phyloP scores from a whole-genome alignment of 2,113 vertebrate species.

The Hippocampus comes region DNA sequence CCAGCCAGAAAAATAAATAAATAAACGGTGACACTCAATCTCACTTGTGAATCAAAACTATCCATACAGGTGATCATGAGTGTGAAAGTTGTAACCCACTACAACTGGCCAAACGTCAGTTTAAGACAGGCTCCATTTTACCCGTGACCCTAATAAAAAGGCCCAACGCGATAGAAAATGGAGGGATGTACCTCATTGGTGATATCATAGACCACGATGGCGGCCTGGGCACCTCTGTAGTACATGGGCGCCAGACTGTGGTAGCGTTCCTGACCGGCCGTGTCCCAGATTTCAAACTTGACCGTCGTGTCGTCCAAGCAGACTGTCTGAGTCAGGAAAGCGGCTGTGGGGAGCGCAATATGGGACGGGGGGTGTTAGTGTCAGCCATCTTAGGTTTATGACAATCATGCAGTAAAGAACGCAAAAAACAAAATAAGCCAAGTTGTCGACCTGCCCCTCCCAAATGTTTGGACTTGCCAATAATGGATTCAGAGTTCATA shows the following conservation, averaged over 20 bases:
- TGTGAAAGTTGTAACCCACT: too few species aligned
- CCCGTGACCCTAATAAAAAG: neutral
- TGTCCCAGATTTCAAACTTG: conserved; percentile 99
- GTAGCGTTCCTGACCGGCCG: conserved; percentile 97
- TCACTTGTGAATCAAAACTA: too few species aligned
- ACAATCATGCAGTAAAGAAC: too few species aligned
- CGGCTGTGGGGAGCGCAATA: conserved; percentile 75
- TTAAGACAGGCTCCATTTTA: neutral
- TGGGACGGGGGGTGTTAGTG: neutral
- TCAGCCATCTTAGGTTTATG: neutral
- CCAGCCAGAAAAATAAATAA: too few species aligned
- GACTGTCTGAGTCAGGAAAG: conserved; percentile 98
- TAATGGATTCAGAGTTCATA: too few species aligned
- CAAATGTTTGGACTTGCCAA: too few species aligned
- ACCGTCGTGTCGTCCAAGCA: conserved; percentile 99
- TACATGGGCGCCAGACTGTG: conserved; percentile 99
- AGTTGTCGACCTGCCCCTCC: too few species aligned
- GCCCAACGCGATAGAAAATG: neutral
- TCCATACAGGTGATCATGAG: too few species aligned
- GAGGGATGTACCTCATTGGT: conserved; percentile 85
- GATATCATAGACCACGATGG: conserved; percentile 98
- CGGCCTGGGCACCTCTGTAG: conserved; percentile 97
- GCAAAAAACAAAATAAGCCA: too few species aligned
- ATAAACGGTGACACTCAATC: too few species aligned
- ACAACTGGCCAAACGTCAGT: too few species aligned